Evolutionary conservation across 2,797 vertebrate genomes (phyloP), one percentile per base, ranked within the genome.

Genomic region (Acanthornis magna): DNA sequence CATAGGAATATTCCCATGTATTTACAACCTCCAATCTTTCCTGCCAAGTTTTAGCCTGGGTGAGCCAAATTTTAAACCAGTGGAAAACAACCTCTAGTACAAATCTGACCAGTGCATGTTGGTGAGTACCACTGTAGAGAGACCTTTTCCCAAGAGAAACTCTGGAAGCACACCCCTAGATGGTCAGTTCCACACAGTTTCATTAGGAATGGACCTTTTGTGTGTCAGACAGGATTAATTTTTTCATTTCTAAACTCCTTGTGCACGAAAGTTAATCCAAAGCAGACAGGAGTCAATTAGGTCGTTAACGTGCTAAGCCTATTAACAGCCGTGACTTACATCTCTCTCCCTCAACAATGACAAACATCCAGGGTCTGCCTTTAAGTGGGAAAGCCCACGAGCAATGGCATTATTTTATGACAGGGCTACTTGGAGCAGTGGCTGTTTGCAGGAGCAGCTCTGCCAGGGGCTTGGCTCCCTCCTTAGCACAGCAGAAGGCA

Each of bases 241-340:
- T 78, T 66, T 89, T 60, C 32, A 20, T 91, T 93, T 91, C 95
- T 85, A 68, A 96, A 93, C 65, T 71, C 43, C 42, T 68, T 55
- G 30, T 50, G 57, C 88, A 80, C 38, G n/a, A 58, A 96, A 96
- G 88, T 88, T 95, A 97, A 97, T 95, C 88, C 94, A 91, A 95
- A 89, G 60, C 76, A 95, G 88, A 93, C 57, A 96, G 63, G 42
- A 79, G 90, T 89, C 94, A 95, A 94, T 76, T 91, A 95, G 93
- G 93, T 85, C 32, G 1, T 89, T 95, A 90, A 68, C 7, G 15
- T 55, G 79, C 87, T 93, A 92, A 96, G 88, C 89, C 88, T 91
- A 85, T 83, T 85, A 93, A 81, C 61, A 85, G 78, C 60, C 72
- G 57, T 5, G 67, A 26, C 50, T 85, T 96, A 80, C 25, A 91